Base-by-base conservation (phyloP, 2,888 invertebrate species). In the Harmothoe impar region DNA sequence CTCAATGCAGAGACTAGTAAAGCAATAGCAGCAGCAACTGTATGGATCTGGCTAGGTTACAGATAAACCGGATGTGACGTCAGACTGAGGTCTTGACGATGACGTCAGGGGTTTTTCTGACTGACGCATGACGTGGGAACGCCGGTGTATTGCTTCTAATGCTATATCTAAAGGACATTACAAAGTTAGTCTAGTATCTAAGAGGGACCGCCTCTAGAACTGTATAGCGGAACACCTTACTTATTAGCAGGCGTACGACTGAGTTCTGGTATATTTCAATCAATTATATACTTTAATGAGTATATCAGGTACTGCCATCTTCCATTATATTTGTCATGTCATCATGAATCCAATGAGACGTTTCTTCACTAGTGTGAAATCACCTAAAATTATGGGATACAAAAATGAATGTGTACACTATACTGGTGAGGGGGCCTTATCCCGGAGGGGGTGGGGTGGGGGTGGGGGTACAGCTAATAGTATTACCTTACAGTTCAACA, bases 261-360 rank as follows among this genome's bases (percentile, higher is more conserved):
- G 52, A 86, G 86, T 54, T 86, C 86, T 86, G 86, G 52, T 86
- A 86, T 52, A 86, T 86, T 86, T 86, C 86, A 86, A 86, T 86
- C 86, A 86, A 86, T 86, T 86, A 86, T 86, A 86, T 86, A 86
- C 86, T 86, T 54, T 86, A 86, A 86, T 90, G 90, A 90, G 90
- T 90, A 90, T 90, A 81, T 90, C 77, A 90, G 90, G 90, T 90
- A 90, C 90, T 90, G 90, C 90, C 52, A 90, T 68, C 62, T 62
- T 56, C 68, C 62, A 68, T 89, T 43, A 89, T 56, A 56, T 68
- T 43, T 89, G 62, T 68, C 89, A 86, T 86, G 20, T 86, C 56
- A 52, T 54, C 56, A 25, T 54, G 20, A 86, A 86, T 54, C 56
- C 86, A 52, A 86, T 54, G 86, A 86, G 86, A 86, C 54, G 86